A percentile compares a stretch with the other conserved stretches of the same genome.
These are phyloP conservation scores for Phaonia tiefii DNA, from an alignment of 2,888 invertebrate genomes.

Conservation along the genomic window DNA sequence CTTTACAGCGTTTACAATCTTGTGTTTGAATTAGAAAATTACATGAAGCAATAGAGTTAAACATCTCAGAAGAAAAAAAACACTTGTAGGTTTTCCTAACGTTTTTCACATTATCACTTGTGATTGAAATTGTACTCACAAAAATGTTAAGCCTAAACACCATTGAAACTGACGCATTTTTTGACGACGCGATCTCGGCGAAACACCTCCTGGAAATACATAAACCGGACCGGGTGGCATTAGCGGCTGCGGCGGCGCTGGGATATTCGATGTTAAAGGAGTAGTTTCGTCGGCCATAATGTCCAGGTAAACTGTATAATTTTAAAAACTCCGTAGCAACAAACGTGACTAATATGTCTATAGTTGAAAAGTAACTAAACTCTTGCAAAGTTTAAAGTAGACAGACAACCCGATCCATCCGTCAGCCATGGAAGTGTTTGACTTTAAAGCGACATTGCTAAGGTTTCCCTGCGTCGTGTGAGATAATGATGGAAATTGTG, in stretches of 20 bases:
- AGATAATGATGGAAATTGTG: slow-evolving; percentile 37
- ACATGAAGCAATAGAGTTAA: no score
- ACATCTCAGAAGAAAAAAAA: no score
- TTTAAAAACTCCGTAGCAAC: background rate
- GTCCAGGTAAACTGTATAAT: no score
- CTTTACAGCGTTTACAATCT: no score
- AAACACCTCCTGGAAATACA: slow-evolving; percentile 81
- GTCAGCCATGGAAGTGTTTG: slow-evolving; percentile 56
- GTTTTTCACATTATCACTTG: background rate
- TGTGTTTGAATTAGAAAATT: no score
- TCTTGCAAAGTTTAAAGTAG: slow-evolving; percentile 48
- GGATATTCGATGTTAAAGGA: slow-evolving; percentile 79
- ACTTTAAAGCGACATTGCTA: slow-evolving; percentile 51
- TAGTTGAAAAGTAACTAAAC: slow-evolving; percentile 58
- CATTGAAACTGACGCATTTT: slow-evolving; percentile 85
- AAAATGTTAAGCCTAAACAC: slow-evolving; percentile 85
- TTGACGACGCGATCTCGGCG: slow-evolving; percentile 80
- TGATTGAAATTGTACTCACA: slow-evolving; percentile 87
- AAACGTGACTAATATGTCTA: slow-evolving; percentile 43
- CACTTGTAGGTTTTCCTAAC: slow-evolving; percentile 27
- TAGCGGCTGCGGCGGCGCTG: slow-evolving; percentile 73
- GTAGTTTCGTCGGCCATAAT: slow-evolving; percentile 82
- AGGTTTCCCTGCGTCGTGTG: slow-evolving; percentile 48
- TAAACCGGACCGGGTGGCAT: slow-evolving; percentile 78
- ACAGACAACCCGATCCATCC: slow-evolving; percentile 38